phyloP scores from a whole-genome alignment of 2,113 vertebrate genomes.

The Burhinus oedicnemus region DNA sequence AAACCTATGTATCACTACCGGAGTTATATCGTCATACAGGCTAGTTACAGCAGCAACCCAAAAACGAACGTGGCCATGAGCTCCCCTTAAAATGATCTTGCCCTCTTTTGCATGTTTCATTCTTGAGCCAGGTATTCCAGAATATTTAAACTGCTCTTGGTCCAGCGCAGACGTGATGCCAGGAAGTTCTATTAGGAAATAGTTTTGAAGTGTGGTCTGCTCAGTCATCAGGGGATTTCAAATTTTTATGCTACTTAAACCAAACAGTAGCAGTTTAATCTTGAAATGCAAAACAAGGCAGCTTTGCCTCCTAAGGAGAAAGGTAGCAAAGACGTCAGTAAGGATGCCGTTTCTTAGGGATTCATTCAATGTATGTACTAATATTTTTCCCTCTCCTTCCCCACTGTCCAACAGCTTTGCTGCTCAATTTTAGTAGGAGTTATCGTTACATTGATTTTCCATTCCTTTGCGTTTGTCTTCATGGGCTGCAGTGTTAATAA shows the following conservation, averaged over 20 bases:
- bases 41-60: background rate
- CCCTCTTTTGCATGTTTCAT: background rate
- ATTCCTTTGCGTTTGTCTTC: background rate
- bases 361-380: background rate
- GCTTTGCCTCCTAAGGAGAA: background rate
- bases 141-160: background rate
- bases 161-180: background rate
- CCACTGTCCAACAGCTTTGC: background rate
- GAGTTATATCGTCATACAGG: background rate
- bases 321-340: background rate
- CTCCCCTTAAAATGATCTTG: background rate
- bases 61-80: accelerated
- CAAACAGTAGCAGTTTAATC: background rate
- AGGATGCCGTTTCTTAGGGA: background rate
- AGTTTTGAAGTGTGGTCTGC: background rate
- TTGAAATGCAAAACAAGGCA: background rate
- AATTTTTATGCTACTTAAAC: background rate
- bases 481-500: background rate
- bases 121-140: background rate
- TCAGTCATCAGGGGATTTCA: background rate
- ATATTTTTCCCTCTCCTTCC: background rate
- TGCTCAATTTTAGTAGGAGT: background rate
- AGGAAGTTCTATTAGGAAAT: background rate
- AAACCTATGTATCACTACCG: background rate
- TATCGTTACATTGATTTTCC: background rate